phyloP scores from a whole-genome alignment of 2,888 invertebrate genomes.

The Nemoura dubitans region DNA sequence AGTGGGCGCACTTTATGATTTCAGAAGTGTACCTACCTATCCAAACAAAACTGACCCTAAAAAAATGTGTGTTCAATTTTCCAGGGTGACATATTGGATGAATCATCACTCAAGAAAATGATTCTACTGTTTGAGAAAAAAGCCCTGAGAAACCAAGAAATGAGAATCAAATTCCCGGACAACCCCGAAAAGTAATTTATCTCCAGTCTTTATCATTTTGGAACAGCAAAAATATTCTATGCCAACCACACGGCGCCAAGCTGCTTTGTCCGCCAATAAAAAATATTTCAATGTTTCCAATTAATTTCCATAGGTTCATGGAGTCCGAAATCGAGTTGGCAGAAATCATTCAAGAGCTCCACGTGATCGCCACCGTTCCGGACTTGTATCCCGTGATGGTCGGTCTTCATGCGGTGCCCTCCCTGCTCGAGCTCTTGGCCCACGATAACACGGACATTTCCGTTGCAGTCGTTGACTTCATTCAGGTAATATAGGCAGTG shows the following conservation, averaged over 20 bases:
- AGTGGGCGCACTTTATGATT: no score
- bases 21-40: no score
- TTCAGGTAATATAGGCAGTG: conserved; percentile 66
- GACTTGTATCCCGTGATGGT: conserved; percentile 93
- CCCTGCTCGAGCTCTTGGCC: conserved; percentile 88
- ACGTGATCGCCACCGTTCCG: conserved; percentile 93
- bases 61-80: conserved; percentile 53
- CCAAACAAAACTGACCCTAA: no score
- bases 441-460: conserved; percentile 97
- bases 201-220: no score
- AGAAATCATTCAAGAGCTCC: conserved; percentile 87
- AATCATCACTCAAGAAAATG: conserved; percentile 85
- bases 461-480: conserved; percentile 76
- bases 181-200: conserved; percentile 81
- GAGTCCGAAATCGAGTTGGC: conserved; percentile 95
- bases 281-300: no score
- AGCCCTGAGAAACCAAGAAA: conserved; percentile 92
- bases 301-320: conserved; percentile 76
- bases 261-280: conserved; percentile 9
- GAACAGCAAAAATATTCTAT: no score
- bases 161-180: conserved; percentile 98
- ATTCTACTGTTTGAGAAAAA: conserved; percentile 94
- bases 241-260: no score
- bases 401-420: conserved; percentile 87
- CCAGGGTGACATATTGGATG: conserved; percentile 87